Evolutionary conservation across 2,888 invertebrate species (phyloP).

Genomic region (Myopa tessellatipennis): DNA sequence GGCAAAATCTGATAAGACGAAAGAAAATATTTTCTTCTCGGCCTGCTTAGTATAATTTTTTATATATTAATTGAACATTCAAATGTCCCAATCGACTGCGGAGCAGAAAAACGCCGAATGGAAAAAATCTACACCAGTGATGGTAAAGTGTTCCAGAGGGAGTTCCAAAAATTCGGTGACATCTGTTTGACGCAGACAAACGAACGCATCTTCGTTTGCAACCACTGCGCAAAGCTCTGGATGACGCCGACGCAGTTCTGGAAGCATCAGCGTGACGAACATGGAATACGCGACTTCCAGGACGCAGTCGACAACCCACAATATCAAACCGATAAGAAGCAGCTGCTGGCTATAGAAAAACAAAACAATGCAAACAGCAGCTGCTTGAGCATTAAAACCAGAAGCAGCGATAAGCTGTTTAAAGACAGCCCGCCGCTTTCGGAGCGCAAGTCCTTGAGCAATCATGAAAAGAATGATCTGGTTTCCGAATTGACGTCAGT

Average conservation of each 20-base stretch:
- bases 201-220: constrained; percentile 32
- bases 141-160: constrained; percentile 14
- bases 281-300: constrained; percentile 13
- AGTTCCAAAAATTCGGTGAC: constrained; percentile 33
- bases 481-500: not conserved
- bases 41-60: too few species aligned
- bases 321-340: not conserved
- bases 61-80: too few species aligned
- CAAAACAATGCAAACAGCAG: not conserved
- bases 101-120: not conserved
- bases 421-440: not conserved
- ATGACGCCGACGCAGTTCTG: constrained; percentile 25
- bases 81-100: too few species aligned
- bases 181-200: constrained; percentile 32
- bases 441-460: not conserved
- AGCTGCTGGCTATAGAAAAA: not conserved
- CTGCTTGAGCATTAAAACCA: not conserved
- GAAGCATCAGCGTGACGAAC: constrained; percentile 34
- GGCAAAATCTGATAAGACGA: too few species aligned
- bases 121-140: not conserved
- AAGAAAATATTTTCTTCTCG: too few species aligned
- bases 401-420: not conserved
- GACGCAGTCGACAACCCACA: constrained; percentile 9
- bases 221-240: constrained; percentile 14
- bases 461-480: not conserved